phyloP scores from a whole-genome alignment of 2,888 invertebrate species.

The Agriopis aurantiaria region DNA sequence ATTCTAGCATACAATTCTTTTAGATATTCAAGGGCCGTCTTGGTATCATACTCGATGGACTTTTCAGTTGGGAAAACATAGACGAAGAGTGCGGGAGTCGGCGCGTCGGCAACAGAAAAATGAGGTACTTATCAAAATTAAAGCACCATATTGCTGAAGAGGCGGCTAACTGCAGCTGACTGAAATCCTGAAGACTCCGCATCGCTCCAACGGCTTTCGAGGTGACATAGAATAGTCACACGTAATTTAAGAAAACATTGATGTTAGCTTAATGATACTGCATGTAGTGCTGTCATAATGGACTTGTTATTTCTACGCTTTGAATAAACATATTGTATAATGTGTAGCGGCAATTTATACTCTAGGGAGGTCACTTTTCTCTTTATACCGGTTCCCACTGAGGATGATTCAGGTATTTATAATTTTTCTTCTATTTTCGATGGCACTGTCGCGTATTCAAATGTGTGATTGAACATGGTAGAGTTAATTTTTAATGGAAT shows the following conservation, averaged over 20 bases:
- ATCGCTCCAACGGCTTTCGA: conserved; percentile 67
- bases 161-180: conserved; percentile 47
- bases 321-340: conserved; percentile 69
- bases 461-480: conserved; percentile 66
- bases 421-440: conserved; percentile 70
- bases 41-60: conserved; percentile 83
- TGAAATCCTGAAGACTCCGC: conserved; percentile 44
- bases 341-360: conserved; percentile 71
- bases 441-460: conserved; percentile 68
- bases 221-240: conserved; percentile 81
- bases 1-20: conserved; percentile 55
- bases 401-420: conserved; percentile 85
- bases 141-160: conserved; percentile 59
- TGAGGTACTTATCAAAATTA: conserved; percentile 83
- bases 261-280: conserved; percentile 62
- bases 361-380: conserved; percentile 73
- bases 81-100: conserved; percentile 57
- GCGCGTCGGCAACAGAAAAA: conserved; percentile 49
- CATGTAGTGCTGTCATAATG: conserved; percentile 71
- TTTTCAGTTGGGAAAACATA: conserved; percentile 81
- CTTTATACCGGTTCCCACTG: conserved; percentile 79
- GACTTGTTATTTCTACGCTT: conserved; percentile 68
- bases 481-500: conserved; percentile 65
- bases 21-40: conserved; percentile 62
- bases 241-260: conserved; percentile 54